Conservation (phyloP, 1,140 invertebrate genomes). For the Cotesia vestalis region DNA sequence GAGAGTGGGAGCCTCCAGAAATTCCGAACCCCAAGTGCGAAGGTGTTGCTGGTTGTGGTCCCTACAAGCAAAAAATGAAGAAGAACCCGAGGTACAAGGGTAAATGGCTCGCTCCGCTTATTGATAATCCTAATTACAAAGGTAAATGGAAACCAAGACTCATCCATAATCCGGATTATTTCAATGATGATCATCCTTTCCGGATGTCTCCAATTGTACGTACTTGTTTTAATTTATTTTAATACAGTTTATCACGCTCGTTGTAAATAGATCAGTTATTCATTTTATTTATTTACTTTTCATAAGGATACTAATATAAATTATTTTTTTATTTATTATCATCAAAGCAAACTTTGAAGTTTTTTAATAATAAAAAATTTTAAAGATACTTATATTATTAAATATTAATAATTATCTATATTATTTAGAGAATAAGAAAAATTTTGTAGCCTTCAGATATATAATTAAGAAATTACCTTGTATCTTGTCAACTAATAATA, state of each 20-base stretch:
- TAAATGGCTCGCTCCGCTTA: slow-evolving; percentile 89
- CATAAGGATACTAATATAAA: no score
- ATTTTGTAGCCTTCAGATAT: no score
- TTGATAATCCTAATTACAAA: slow-evolving; percentile 94
- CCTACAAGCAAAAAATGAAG: slow-evolving; percentile 86
- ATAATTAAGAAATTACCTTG: no score
- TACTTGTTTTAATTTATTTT: slow-evolving; percentile 43
- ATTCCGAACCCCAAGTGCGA: slow-evolving; percentile 91
- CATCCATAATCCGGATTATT: slow-evolving; percentile 92
- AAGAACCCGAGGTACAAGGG: slow-evolving; percentile 93
- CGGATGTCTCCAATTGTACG: slow-evolving; percentile 92
- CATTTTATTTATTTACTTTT: slow-evolving; percentile 25
- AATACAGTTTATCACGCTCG: slow-evolving; percentile 1
- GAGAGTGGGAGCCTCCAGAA: slow-evolving; percentile 95
- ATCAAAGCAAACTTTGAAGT: no score
- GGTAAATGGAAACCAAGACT: slow-evolving; percentile 91
- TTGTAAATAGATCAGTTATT: background rate
- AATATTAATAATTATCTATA: no score
- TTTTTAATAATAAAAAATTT: no score
- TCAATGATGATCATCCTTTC: slow-evolving; percentile 91
- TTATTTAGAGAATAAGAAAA: no score
- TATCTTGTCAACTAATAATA: no score
- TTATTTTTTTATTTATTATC: no score
- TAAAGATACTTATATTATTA: no score
- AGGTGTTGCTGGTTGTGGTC: slow-evolving; percentile 87